Conservation (phyloP, 53 echinoderm and acorn worm genomes). For the Zoroaster sp. region DNA sequence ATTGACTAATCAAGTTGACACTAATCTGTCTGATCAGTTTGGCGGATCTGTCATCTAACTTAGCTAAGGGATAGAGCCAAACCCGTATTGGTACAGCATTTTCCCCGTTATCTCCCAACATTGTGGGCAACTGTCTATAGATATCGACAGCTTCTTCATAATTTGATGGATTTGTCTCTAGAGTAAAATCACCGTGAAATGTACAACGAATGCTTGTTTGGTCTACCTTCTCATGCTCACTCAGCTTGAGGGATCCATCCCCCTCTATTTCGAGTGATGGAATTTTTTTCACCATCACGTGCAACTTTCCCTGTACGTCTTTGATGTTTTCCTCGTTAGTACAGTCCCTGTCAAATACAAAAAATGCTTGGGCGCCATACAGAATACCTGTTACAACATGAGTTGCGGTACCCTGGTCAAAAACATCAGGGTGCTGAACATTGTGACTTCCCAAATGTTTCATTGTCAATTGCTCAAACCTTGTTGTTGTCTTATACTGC, state of each 20-base stretch:
- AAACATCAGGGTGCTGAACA: conserved; percentile 56
- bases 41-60: conserved; percentile 2
- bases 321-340: not conserved
- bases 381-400: conserved; percentile 57
- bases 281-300: not conserved
- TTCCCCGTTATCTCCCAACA: conserved; percentile 35
- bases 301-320: conserved; percentile 2
- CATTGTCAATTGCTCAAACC: conserved; percentile 63
- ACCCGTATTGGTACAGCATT: conserved; percentile 52
- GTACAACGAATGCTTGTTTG: conserved; percentile 4
- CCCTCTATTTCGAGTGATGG: not conserved
- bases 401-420: conserved; percentile 57
- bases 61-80: conserved; percentile 53
- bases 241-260: too few relatives aligned
- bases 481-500: conserved; percentile 59
- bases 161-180: conserved; percentile 3
- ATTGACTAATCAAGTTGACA: conserved; percentile 32
- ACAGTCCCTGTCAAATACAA: conserved; percentile 56
- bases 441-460: conserved; percentile 51
- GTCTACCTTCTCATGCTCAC: not conserved
- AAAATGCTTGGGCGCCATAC: conserved; percentile 68
- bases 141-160: conserved; percentile 51
- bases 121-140: conserved; percentile 44
- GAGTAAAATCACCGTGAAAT: conserved; percentile 53
- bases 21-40: conserved; percentile 21